A percentile compares a stretch with the other conserved stretches of the same genome.
These are phyloP conservation scores for Luehdorfia chinensis DNA, from an alignment of 1,140 invertebrate species.

Conservation along the genomic window DNA sequence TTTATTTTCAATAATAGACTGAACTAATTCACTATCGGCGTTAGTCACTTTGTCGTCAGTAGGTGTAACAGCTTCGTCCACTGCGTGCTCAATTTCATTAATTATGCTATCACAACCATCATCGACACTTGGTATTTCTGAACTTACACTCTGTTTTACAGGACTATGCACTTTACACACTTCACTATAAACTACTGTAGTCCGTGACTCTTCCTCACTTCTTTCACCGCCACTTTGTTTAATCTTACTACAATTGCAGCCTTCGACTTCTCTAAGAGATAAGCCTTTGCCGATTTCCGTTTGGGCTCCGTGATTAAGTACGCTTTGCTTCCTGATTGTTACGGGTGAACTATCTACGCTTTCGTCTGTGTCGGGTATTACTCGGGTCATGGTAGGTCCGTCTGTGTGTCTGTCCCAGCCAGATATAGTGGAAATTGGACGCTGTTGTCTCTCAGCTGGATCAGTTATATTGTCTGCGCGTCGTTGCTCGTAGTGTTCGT, in stretches of 20 bases:
- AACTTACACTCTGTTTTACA: slow-evolving; percentile 44
- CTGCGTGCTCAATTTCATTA: slow-evolving; percentile 69
- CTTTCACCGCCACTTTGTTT: slow-evolving; percentile 33
- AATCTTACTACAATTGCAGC: slow-evolving; percentile 46
- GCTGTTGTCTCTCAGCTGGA: slow-evolving; percentile 92
- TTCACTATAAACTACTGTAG: slow-evolving; percentile 72
- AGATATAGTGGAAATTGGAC: slow-evolving; percentile 97
- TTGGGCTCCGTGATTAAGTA: slow-evolving; percentile 74
- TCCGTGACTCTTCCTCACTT: slow-evolving; percentile 51
- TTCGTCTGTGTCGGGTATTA: slow-evolving; percentile 58
- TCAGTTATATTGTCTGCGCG: slow-evolving; percentile 96
- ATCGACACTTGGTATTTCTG: slow-evolving; percentile 44
- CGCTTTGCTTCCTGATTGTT: slow-evolving; percentile 52
- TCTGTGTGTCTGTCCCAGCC: slow-evolving; percentile 88
- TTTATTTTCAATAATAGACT: slow-evolving; percentile 79
- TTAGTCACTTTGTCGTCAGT: slow-evolving; percentile 43
- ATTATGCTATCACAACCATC: slow-evolving; percentile 69
- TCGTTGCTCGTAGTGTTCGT: slow-evolving; percentile 96
- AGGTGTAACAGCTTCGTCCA: slow-evolving; percentile 50
- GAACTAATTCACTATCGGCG: slow-evolving; percentile 72
- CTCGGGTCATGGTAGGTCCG: slow-evolving; percentile 69
- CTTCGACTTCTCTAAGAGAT: slow-evolving; percentile 65
- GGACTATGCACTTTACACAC: slow-evolving; percentile 74
- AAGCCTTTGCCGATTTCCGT: slow-evolving; percentile 74
- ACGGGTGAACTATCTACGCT: slow-evolving; percentile 50